Conservation (phyloP, 2,113 vertebrate genomes). For the Melanerpes aurifrons region DNA sequence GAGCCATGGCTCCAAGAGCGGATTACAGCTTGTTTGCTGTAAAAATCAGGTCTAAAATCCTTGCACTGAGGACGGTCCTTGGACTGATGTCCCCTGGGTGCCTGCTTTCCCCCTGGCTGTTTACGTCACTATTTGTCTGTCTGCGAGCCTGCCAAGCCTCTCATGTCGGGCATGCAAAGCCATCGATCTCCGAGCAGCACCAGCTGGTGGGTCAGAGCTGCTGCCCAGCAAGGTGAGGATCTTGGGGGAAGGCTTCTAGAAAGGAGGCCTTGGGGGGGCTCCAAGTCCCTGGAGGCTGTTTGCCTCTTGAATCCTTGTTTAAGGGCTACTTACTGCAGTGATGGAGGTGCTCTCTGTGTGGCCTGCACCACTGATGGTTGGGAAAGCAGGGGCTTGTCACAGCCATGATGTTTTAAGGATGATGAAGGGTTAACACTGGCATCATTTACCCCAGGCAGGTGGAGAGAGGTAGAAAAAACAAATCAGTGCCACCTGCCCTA, state of each 20-base stretch:
- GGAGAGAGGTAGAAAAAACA: background rate
- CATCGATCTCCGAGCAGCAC: accelerated
- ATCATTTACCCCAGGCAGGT: background rate
- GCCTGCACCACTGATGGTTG: background rate
- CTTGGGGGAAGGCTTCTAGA: background rate
- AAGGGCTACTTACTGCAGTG: background rate
- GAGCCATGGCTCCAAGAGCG: accelerated
- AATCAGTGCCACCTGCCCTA: accelerated
- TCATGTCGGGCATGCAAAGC: background rate
- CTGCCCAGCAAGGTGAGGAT: background rate
- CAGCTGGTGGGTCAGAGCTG: background rate
- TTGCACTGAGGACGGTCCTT: background rate
- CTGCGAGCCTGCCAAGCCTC: background rate
- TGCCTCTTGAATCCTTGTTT: background rate
- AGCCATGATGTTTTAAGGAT: background rate
- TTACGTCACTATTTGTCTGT: background rate
- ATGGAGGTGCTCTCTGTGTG: background rate
- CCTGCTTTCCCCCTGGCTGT: background rate
- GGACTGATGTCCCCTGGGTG: accelerated
- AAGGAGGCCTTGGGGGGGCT: background rate
- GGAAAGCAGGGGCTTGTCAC: background rate
- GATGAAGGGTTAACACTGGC: background rate
- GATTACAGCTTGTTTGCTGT: accelerated
- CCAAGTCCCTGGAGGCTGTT: background rate
- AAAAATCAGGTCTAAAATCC: background rate